Evolutionary conservation across 2,797 vertebrate genomes (phyloP), one percentile per base, ranked within the genome.

Genomic region (Alosa sapidissima): DNA sequence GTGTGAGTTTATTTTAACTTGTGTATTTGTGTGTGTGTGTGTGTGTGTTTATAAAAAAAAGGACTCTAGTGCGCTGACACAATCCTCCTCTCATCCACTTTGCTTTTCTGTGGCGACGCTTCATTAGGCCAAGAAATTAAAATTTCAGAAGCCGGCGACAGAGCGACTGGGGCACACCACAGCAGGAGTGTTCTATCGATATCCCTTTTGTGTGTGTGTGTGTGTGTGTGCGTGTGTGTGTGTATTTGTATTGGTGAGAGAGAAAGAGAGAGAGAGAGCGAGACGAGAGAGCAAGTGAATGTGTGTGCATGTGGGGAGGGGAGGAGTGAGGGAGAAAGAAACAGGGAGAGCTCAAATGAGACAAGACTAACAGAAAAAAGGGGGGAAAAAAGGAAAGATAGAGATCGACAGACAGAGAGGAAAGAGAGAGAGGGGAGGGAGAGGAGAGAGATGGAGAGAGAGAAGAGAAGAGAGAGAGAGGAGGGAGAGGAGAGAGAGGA

Each of bases 61-160:
- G 33, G 85, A 87, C 84, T 84, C 68, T 75, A 47, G 60, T 65
- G 72, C 83, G 83, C 83, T 85, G 87, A 82, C 83, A 36, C 82
- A 85, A 52, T 85, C 72, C 48, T 33, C n/a, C 83, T 68, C 85
- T 45, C 82, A 83, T 86, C 82, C 85, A 75, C 82, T 81, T 82
- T 81, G 81, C 72, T 36, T 51, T 68, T 65, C 33, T 82, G 78
- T 60, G 68, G 83, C 6, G 84, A 85, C 88, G 93, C 93, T 95
- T 96, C 95, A 96, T 95, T 95, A 95, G 93, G 93, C 94, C 94
- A 94, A 94, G 93, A 95, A 95, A 95, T 95, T 94, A 94, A 95
- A 94, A 95, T 91, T 91, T 89, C 89, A 91, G 91, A 41, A 87
- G 91, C 91, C 88, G 89, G 89, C 19, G 84, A 86, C 84, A 81